Conservation (phyloP, 2,113 vertebrate species). For the Cricetomys ansorgei region DNA sequence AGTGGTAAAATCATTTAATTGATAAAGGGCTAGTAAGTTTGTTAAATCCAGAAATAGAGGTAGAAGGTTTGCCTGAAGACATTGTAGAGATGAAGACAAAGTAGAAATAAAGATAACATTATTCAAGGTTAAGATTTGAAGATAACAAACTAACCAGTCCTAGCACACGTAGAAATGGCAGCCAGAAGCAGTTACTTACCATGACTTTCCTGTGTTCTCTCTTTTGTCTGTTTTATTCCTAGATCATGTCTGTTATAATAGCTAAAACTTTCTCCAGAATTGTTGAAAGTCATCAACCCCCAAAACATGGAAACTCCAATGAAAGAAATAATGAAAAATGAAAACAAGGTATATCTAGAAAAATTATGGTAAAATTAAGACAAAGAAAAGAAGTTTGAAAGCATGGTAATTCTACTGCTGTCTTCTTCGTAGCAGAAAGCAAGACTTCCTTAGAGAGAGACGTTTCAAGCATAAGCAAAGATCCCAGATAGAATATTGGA, state of each 20-base stretch:
- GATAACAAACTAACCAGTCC: neutral
- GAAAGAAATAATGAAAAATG: neutral
- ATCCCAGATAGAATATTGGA: neutral
- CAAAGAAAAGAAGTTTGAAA: neutral
- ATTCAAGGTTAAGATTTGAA: neutral
- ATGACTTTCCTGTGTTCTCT: neutral
- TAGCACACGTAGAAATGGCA: neutral
- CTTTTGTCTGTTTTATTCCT: neutral
- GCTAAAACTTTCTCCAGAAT: neutral
- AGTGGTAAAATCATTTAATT: neutral
- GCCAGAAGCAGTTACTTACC: neutral
- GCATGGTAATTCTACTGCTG: neutral
- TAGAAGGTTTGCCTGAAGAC: neutral
- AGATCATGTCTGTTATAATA: neutral
- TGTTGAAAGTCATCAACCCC: neutral
- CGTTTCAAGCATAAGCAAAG: neutral
- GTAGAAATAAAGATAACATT: neutral
- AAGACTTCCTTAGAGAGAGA: neutral
- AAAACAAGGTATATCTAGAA: neutral
- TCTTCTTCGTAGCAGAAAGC: neutral
- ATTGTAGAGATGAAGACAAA: neutral
- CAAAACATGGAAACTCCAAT: neutral
- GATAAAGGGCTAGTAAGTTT: neutral
- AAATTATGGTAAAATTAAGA: neutral
- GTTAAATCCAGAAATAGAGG: neutral